A percentile compares a stretch with the other conserved stretches of the same genome.
Evolutionary conservation across 2,888 invertebrate species (phyloP).

Genomic region (Sipha maydis): DNA sequence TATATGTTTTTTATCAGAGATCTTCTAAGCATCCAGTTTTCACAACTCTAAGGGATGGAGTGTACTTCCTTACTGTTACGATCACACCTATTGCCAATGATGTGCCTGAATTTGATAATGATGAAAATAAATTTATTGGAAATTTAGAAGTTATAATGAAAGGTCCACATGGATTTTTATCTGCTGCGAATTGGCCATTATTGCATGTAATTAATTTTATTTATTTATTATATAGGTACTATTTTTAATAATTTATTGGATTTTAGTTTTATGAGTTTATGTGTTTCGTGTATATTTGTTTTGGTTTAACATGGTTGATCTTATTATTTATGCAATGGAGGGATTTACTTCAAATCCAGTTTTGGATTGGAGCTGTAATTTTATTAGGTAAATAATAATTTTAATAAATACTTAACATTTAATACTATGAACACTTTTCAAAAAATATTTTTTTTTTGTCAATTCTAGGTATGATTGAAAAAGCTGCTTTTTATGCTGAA

Average conservation of each 20-base stretch:
- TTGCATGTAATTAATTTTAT: constrained; percentile 74
- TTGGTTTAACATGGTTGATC: constrained; percentile 83
- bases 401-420: neutral
- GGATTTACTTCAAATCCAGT: constrained; percentile 90
- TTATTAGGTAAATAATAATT: constrained; percentile 69
- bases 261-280: constrained; percentile 86
- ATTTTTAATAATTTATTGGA: neutral
- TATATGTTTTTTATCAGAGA: constrained; percentile 65
- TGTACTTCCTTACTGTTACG: constrained; percentile 74
- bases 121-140: constrained; percentile 69
- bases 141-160: constrained; percentile 78
- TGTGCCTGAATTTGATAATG: constrained; percentile 5
- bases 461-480: constrained; percentile 77
- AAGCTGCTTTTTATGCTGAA: constrained; percentile 90
- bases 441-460: neutral
- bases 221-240: neutral
- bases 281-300: constrained; percentile 87
- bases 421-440: neutral
- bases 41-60: constrained; percentile 76
- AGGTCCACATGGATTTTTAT: constrained; percentile 83
- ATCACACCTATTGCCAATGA: constrained; percentile 68
- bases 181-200: constrained; percentile 89
- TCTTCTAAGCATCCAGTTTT: constrained; percentile 69
- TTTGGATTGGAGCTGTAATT: constrained; percentile 95
- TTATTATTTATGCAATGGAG: constrained; percentile 89